Evolutionary conservation across 92 coral and sea anemone species (phyloP), one percentile per base, ranked within the genome.

Genomic region (Epizoanthus scotinus): DNA sequence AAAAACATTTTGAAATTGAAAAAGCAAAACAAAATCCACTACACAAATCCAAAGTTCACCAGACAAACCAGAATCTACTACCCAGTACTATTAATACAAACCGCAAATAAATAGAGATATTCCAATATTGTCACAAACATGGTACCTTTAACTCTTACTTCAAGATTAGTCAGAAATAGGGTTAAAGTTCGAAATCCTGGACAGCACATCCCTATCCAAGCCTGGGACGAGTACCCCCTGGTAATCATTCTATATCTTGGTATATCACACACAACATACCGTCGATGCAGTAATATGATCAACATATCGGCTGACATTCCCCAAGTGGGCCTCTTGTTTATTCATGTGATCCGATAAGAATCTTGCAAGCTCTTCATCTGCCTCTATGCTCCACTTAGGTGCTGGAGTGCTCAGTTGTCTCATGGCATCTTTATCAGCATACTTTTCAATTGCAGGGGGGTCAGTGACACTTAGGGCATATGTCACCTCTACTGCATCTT

Each of bases 361-460:
- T 83, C 91, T 91, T 34, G 96, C 98, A 18, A 95, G 87, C 82
- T 95, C 95, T 68, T 95, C 99, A 66, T 95, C 99, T 36, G 99
- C 99, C 40, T 95, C 97, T 61, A 95, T 82, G 78, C 87, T 85
- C 99, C 99, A 95, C 58, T 95, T 95, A 28, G 94, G 96, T 20
- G 99, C 98, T 38, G 96, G 98, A 13, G 91, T 71, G 70, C 93
- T 85, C 50, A 95, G 85, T 58, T 91, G 93, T 59, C 65, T 87
- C 98, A 95, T 84, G 31, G 98, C 98, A 72, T 93, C 98, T 79
- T 89, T 88, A 90, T 95, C 99, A 5, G 92, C 99, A 83, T 86
- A 79, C 27, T 73, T 82, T 40, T 95, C 98, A 27, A 93, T 71
- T 8, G 91, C 80, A 10, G 94, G 94, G n/a, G 92, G 91, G 60